Evolutionary conservation across 2,888 invertebrate species (phyloP), one percentile per base, ranked within the genome.

Genomic region (Nymphalis c-album): DNA sequence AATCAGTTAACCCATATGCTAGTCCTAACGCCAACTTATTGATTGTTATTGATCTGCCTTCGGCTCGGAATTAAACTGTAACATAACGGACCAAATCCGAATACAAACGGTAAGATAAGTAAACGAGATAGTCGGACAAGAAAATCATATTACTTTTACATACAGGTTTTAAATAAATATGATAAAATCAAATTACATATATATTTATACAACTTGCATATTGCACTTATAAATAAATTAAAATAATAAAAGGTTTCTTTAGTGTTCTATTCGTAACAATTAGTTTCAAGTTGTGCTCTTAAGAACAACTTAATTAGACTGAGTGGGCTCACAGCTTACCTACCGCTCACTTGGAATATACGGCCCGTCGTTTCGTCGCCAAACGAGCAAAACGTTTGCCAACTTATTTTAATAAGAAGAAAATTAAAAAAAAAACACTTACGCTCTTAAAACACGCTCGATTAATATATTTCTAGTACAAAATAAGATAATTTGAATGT

Each of bases 291-390:
- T 55, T 55, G 53, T 55, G 57, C 48, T 55, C 55, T 64, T 64
- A 48, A 64, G 57, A 64, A 64, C 48, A 57, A 40, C 63, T 58
- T 64, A 64, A 64, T 64, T 58, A 64, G 63, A 47, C 47, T 57
- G 48, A 64, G 63, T 64, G 63, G 63, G 35, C 57, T 64, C 57
- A 64, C 63, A 64, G 18, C 48, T 64, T 26, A 59, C 46, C 58
- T 63, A 63, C 51, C 20, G 22, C 47, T 57, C 47, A 26, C 57
- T 58, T 48, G 48, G 47, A 58, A 64, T 47, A 40, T 58, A 64
- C 63, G 16, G 58, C 47, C 48, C 16, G 20, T 47, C 46, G 40
- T 57, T 22, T 35, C 40, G 58, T 58, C 58, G 48, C 63, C 47
- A 50, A 59, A 58, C 63, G 47, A 48, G 58, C 35, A 47, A 40